Evolutionary conservation across 2,113 vertebrate species (phyloP).

Genomic region (Xiphophorus hellerii): DNA sequence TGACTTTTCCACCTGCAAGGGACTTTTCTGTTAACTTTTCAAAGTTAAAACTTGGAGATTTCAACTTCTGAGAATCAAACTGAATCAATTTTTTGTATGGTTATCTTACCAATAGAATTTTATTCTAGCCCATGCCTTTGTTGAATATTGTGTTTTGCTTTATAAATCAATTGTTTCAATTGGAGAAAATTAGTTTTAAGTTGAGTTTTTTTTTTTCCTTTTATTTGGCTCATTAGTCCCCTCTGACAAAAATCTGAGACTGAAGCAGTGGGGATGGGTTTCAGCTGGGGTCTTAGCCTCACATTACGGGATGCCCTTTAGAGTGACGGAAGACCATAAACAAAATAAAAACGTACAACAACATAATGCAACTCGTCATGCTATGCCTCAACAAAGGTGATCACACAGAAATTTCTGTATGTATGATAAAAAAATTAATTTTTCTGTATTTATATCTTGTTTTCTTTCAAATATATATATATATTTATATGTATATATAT

Average conservation of each 20-base stretch:
- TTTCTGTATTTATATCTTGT: slow-evolving; percentile 83
- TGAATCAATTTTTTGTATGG: too few species aligned
- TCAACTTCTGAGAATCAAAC: not conserved
- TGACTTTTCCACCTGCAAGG: too few species aligned
- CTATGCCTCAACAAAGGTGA: slow-evolving; percentile 80
- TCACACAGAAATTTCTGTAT: slow-evolving; percentile 74
- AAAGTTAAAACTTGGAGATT: not conserved
- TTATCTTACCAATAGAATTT: not conserved
- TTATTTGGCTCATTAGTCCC: slow-evolving; percentile 16
- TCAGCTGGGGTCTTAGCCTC: slow-evolving; percentile 62
- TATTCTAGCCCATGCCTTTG: not conserved
- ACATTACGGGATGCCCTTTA: slow-evolving; percentile 79
- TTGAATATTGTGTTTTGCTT: not conserved
- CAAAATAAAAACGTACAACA: slow-evolving; percentile 70
- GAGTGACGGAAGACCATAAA: slow-evolving; percentile 81
- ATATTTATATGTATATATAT: slow-evolving; percentile 70
- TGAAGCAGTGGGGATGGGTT: slow-evolving; percentile 58
- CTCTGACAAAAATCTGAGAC: slow-evolving; percentile 12
- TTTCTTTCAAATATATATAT: slow-evolving; percentile 78
- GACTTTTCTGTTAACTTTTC: not conserved
- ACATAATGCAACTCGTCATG: slow-evolving; percentile 79
- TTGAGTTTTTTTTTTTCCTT: too few species aligned
- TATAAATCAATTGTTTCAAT: not conserved
- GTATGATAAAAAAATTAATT: slow-evolving; percentile 78
- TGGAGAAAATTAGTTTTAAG: too few species aligned